phyloP scores from a whole-genome alignment of 2,113 vertebrate genomes.

The Phodopus roborovskii region DNA sequence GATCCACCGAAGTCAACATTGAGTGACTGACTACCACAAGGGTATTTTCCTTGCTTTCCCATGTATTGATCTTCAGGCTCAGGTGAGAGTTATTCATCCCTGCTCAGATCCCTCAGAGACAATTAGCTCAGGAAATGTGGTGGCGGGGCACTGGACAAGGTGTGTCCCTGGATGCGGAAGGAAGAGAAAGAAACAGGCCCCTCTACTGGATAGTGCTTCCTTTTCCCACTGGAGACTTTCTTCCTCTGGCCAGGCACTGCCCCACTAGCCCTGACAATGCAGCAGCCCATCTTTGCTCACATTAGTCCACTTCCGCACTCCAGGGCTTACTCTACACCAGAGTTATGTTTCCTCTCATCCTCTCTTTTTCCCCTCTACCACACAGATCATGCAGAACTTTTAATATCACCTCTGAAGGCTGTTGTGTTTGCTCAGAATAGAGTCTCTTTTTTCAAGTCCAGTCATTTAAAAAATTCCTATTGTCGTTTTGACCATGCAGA shows the following conservation, averaged over 20 bases:
- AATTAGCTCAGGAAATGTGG: constrained; percentile 13
- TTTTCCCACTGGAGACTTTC: not conserved
- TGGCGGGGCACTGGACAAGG: not conserved
- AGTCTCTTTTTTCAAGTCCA: constrained; percentile 48
- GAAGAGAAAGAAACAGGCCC: not conserved
- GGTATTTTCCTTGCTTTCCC: not conserved
- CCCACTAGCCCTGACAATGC: not conserved
- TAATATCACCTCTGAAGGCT: constrained; percentile 38
- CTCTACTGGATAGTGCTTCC: not conserved
- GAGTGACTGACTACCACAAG: not conserved
- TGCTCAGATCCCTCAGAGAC: constrained; percentile 4
- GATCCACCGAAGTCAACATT: not conserved
- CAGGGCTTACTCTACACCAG: not conserved
- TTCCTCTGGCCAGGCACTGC: not conserved
- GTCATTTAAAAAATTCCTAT: not conserved
- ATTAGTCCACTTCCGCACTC: not conserved
- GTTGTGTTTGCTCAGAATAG: constrained; percentile 64
- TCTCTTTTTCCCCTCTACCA: not conserved
- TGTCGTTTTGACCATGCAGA: constrained; percentile 60
- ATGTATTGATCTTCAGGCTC: not conserved
- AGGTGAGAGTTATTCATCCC: not conserved
- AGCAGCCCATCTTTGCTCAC: not conserved
- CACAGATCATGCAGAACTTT: constrained; percentile 23
- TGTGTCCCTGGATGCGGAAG: not conserved
- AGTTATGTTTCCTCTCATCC: not conserved